Base-by-base conservation (phyloP, 2,888 invertebrate genomes). In the Rhingia rostrata region DNA sequence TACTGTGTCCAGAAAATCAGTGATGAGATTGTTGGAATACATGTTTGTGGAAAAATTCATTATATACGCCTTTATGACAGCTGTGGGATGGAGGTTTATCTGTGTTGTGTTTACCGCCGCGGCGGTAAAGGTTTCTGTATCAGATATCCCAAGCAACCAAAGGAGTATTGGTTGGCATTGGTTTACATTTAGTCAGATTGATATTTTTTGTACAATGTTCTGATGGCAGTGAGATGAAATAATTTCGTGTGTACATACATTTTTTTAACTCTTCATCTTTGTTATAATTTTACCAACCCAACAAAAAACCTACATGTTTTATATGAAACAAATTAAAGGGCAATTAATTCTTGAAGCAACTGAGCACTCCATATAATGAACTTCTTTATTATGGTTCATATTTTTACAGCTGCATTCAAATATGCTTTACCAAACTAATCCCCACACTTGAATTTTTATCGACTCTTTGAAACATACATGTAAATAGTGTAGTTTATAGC, bases 11-110 rank as follows among this genome's bases (percentile, higher is more conserved):
- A 61, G 75, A 56, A 58, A 45, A 67, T 51, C 22, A 43, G 67
- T 72, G 53, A 60, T 60, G n/a, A 41, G 4, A 33, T 53, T 72
- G 53, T 58, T 60, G n/a, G 45, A 7, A 33, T 53, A 58, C 7
- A 67, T 56, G 64, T n/a, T 56, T 67, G 67, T 63, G 63, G 67
- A 22, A 74, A 83, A 83, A 74, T 75, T 67, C 61, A 78, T 78
- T 78, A 73, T 60, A 61, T 64, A 41, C 54, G 61, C 61, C 60
- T 83, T 78, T 83, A 78, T 74, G 69, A 69, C 83, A 60, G 60
- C 58, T 63, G 32, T 47, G 54, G 47, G 63, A 69, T 49, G 54
- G 54, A 43, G 51, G n/a, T n/a, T n/a, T n/a, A n/a, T n/a, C n/a
- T n/a, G n/a, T n/a, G n/a, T n/a, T n/a, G n/a, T n/a, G n/a, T n/a